phyloP scores from a whole-genome alignment of 2,113 vertebrate genomes.

The Clarias gariepinus region DNA sequence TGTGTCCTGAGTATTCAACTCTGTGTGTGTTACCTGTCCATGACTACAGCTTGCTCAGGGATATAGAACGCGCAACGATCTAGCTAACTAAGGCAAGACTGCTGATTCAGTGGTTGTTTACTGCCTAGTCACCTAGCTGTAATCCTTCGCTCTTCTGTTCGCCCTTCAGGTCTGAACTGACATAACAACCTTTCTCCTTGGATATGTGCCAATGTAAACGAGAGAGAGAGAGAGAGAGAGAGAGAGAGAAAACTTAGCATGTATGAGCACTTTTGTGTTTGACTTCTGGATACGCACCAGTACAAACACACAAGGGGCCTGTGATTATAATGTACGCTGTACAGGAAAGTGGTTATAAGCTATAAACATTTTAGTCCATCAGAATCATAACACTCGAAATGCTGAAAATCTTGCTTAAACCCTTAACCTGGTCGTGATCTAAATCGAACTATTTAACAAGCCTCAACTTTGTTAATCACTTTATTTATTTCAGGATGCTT shows the following conservation, averaged over 20 bases:
- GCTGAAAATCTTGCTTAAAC: constrained; percentile 7
- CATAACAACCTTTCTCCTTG: neutral
- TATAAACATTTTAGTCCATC: constrained; percentile 5
- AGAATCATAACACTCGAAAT: neutral
- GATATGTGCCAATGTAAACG: neutral
- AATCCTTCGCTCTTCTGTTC: neutral
- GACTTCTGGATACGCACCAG: constrained; percentile 23
- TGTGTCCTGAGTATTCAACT: neutral
- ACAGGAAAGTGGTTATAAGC: constrained; percentile 18
- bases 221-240: neutral
- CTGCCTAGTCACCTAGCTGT: neutral
- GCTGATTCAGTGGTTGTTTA: neutral
- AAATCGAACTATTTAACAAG: constrained; percentile 7
- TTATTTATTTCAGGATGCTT: constrained; percentile 6
- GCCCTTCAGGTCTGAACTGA: neutral
- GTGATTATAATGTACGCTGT: neutral
- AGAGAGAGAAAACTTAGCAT: neutral
- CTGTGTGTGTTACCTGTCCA: neutral
- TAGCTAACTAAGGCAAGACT: neutral
- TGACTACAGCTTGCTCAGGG: neutral
- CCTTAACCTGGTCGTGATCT: neutral
- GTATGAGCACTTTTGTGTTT: neutral
- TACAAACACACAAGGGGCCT: constrained; percentile 16
- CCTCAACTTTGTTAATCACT: constrained; percentile 1
- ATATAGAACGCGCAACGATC: neutral